Evolutionary conservation across 1,140 invertebrate species (phyloP), one percentile per base, ranked within the genome.

Genomic region (Teleopsis dalmanni): DNA sequence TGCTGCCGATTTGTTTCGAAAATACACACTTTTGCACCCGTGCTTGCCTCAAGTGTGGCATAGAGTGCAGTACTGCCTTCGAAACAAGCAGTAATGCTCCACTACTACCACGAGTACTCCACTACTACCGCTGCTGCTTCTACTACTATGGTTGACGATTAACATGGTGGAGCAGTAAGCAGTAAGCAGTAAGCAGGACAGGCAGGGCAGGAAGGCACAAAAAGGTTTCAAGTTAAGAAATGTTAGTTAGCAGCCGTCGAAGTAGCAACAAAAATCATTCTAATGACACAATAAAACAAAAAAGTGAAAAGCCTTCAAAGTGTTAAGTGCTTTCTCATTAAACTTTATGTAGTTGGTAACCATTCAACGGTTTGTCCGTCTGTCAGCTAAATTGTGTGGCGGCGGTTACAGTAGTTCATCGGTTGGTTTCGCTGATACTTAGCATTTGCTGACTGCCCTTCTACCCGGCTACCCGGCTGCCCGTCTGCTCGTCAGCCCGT

Each of bases 1-100:
- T 66, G 67, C 62, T 70, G 67, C 62, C 68, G 68, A 71, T 71
- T 71, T 71, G 62, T 71, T 71, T 70, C 57, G 64, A 68, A 67
- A 70, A 70, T 65, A 67, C 64, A 60, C 58, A 59, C 62, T 43
- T 43, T 43, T 26, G 41, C 14, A 43, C 37, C 25, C n/a, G 11
- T 40, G 37, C 37, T n/a, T 3, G 21, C 3, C 18, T 23, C 37
- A 22, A 40, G 19, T 23, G 37, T 18, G 10, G 13, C 25, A 29
- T 52, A 55, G 57, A 65, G 62, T 65, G 62, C 62, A 65, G 65
- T 60, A 65, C 65, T 65, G 62, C 59, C 57, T 59, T 59, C 56
- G 58, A 62, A 54, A 57, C 54, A 53, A 56, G 53, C 50, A 54
- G 25, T 53, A 55, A 50, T 52, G 54, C 9, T 43, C 59, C 33